phyloP scores from a whole-genome alignment of 2,888 invertebrate species.

The Lithophane ornitopus region DNA sequence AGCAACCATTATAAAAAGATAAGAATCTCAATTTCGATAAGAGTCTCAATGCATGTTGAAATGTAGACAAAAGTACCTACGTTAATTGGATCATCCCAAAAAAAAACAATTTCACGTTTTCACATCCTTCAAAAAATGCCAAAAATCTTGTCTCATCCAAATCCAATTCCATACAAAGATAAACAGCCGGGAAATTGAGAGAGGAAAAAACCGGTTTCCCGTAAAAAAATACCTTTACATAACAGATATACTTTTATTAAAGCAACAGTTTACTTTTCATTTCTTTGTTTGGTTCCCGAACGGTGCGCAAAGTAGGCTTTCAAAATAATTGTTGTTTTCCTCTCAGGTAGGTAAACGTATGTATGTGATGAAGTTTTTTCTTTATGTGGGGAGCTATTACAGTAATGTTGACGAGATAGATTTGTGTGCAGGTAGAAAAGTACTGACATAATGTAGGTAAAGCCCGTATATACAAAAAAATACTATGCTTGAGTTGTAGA shows the following conservation, averaged over 20 bases:
- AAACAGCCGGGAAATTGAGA: constrained; percentile 10
- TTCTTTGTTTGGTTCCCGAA: constrained; percentile 48
- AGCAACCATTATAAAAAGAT: too few relatives aligned
- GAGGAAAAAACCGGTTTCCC: background rate
- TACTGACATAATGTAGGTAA: background rate
- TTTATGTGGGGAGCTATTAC: background rate
- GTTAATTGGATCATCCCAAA: background rate
- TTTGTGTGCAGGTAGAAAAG: background rate
- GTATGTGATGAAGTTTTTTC: constrained; percentile 25
- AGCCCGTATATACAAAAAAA: background rate
- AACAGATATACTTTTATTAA: constrained; percentile 10
- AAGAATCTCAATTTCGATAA: too few relatives aligned
- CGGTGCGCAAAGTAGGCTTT: constrained; percentile 46
- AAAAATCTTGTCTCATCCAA: background rate
- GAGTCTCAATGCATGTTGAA: too few relatives aligned
- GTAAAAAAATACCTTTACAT: constrained; percentile 13
- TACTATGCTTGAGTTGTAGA: background rate
- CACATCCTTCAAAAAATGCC: background rate
- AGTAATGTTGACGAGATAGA: background rate
- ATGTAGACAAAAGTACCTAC: too few relatives aligned
- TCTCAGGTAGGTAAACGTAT: background rate
- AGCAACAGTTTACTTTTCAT: constrained; percentile 50
- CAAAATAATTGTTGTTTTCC: constrained; percentile 56
- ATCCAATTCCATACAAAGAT: background rate
- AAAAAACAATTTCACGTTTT: background rate